Base-by-base conservation (phyloP, 2,113 vertebrate species). In the Podarcis raffonei region DNA sequence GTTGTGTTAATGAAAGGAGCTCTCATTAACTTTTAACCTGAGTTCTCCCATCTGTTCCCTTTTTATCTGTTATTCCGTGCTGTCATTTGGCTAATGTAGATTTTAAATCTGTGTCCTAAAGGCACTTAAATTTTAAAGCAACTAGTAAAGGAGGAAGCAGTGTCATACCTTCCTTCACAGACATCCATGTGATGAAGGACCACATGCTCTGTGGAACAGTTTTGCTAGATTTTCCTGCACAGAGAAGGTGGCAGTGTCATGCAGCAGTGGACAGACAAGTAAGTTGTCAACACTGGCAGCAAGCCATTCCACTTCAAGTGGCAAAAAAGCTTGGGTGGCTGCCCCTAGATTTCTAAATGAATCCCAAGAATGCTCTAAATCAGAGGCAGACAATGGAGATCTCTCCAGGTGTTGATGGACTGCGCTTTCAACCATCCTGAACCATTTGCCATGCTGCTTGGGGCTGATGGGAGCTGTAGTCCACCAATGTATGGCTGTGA, bases 41-140 rank as follows among this genome's bases (percentile, higher is more conserved):
- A 87, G 72, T 83, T 27, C 80, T 86, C 23, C 88, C 53, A 1
- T 87, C 39, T 83, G 80, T 84, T 94, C 59, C 48, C 83, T 74
- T 92, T 90, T 93, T 89, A 11, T 75, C 90, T 85, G 83, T 87
- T 88, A 87, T 91, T 90, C 78, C 53, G 92, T 89, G 81, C 89
- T 87, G 80, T 79, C 85, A 71, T 91, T 69, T 92, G 76, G 32
- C 65, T 89, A 88, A 62, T 2, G 53, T 2, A 59, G 68, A 75
- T 89, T 91, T 71, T 74, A 62, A 89, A 85, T 83, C 83, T 42
- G 80, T 48, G 42, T 48, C 42, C 42, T 48, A 48, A 11, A 35
- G 81, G 91, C 16, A 76, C 69, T 77, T 85, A 79, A 57, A 53
- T 76, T 94, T 83, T 79, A 12, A 53, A 88, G 79, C 53, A 79